Conservation (phyloP, 1,140 invertebrate genomes). For the Dendroctonus valens region DNA sequence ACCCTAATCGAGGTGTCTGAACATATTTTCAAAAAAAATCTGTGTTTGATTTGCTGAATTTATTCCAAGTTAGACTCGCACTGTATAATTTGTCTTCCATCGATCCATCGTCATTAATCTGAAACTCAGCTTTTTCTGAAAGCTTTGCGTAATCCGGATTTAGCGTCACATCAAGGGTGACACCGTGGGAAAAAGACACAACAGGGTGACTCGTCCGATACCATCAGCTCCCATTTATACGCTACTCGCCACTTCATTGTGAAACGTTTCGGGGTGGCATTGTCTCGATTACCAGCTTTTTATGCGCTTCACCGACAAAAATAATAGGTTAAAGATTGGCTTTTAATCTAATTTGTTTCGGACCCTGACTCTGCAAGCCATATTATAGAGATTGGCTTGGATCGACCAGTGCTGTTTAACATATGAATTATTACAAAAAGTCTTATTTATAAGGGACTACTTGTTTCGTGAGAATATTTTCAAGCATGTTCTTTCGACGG, state of each 20-base stretch:
- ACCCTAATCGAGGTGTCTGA: too few species aligned
- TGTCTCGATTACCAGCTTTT: constrained; percentile 25
- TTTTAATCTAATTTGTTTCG: constrained; percentile 26
- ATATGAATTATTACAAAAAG: constrained; percentile 19
- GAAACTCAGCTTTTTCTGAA: constrained; percentile 11
- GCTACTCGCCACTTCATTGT: constrained; percentile 27
- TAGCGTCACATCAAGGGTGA: constrained; percentile 13
- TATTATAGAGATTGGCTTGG: constrained; percentile 12
- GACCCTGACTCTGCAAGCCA: constrained; percentile 17
- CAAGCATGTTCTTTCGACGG: too few species aligned
- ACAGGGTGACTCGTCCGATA: constrained; percentile 17
- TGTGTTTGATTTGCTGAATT: too few species aligned
- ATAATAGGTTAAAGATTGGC: constrained; percentile 25
- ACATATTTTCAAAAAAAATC: too few species aligned
- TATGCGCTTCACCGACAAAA: constrained; percentile 18
- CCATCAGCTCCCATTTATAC: constrained; percentile 22
- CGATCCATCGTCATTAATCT: neutral
- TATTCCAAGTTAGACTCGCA: too few species aligned
- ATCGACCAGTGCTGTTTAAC: constrained; percentile 6
- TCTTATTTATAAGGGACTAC: too few species aligned
- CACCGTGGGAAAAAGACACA: constrained; percentile 18
- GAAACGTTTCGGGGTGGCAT: constrained; percentile 21
- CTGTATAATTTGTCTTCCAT: too few species aligned
- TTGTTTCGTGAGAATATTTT: too few species aligned
- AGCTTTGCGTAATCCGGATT: constrained; percentile 24